phyloP scores from a whole-genome alignment of 2,888 invertebrate genomes.

The Desoria tigrina region DNA sequence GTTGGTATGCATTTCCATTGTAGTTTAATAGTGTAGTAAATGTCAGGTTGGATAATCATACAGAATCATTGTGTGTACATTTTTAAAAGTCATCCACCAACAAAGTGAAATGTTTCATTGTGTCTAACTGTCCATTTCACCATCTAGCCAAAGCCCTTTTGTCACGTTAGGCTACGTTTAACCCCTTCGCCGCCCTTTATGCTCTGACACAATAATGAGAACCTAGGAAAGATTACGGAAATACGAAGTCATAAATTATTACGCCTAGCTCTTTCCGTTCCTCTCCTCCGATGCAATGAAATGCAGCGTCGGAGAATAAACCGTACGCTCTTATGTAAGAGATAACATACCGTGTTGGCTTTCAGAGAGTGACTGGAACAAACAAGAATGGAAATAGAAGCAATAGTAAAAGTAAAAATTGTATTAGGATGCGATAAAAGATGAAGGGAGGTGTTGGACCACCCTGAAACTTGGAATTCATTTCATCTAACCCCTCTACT shows the following conservation, averaged over 20 bases:
- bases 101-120: not conserved
- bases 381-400: no score
- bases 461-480: slow-evolving; percentile 44
- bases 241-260: slow-evolving; percentile 4
- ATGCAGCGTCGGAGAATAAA: no score
- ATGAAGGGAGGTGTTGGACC: slow-evolving; percentile 40
- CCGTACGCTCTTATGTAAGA: no score
- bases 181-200: slow-evolving; percentile 11
- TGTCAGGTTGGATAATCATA: slow-evolving; percentile 12
- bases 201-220: slow-evolving; percentile 3
- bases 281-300: no score
- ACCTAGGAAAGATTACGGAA: not conserved
- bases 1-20: slow-evolving; percentile 5
- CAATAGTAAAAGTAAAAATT: no score
- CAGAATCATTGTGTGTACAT: not conserved
- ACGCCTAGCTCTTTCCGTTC: no score
- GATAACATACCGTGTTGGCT: no score
- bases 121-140: not conserved
- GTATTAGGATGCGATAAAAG: slow-evolving; percentile 3
- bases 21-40: slow-evolving; percentile 17
- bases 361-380: no score
- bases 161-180: not conserved
- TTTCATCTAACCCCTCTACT: slow-evolving; percentile 37
- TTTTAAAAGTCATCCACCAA: not conserved
- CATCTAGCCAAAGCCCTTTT: not conserved